phyloP scores from a whole-genome alignment of 2,797 vertebrate species.

The Gorsachius magnificus region DNA sequence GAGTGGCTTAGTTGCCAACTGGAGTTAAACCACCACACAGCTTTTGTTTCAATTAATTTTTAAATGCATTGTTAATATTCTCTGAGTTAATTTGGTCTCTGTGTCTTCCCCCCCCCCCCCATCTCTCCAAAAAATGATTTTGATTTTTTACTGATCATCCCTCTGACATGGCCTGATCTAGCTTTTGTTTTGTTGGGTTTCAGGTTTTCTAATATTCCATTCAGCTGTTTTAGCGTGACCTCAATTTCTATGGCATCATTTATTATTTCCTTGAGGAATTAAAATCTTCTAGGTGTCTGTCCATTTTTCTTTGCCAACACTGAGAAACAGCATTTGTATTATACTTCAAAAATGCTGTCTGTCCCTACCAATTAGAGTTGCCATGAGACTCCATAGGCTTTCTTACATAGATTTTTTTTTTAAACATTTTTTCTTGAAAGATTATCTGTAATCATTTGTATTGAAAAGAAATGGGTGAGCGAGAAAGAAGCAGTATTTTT shows the following conservation, averaged over 20 bases:
- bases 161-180: background rate
- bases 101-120: background rate
- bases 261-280: background rate
- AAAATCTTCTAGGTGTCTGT: background rate
- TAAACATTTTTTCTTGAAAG: background rate
- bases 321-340: background rate
- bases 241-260: background rate
- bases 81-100: background rate
- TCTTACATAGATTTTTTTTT: background rate
- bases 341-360: background rate
- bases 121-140: background rate
- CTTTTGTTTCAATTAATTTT: background rate
- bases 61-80: background rate
- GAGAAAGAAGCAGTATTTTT: background rate
- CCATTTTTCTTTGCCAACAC: background rate
- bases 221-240: background rate
- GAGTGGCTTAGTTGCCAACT: no score
- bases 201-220: background rate
- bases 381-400: background rate
- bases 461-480: background rate
- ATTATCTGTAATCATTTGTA: background rate
- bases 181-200: background rate
- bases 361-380: background rate
- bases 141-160: background rate
- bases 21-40: background rate